Base-by-base conservation (phyloP, 2,797 vertebrate genomes). In the Vespertilio murinus region DNA sequence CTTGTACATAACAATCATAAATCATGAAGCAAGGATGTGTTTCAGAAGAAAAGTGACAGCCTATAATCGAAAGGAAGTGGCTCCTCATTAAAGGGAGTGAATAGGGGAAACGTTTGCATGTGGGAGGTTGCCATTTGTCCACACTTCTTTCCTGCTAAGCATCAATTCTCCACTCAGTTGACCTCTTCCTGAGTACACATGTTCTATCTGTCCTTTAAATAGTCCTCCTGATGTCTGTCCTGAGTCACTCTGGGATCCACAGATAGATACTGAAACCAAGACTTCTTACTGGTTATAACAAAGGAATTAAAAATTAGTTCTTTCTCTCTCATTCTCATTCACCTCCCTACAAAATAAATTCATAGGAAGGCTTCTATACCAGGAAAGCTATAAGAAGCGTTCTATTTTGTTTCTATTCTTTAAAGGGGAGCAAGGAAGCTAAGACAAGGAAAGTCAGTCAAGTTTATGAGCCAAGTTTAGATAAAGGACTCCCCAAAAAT, bases 41-140 rank as follows among this genome's bases (percentile, higher is more conserved):
- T 94, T 90, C 85, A 90, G 61, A 86, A 85, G 35, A 59, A 90
- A 74, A 94, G 69, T 73, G 88, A 94, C 71, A 84, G 9, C n/a
- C 80, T 80, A 45, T 47, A 85, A 77, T 73, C 89, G 30, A 67
- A 71, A 73, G 67, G 61, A 80, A 87, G 71, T 35, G 25, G 28
- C 23, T 73, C 78, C 49, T 64, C 30, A 25, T 73, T 78, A 45
- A 87, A 90, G 33, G 38, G 7, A 88, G 38, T n/a, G 59, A 71
- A 91, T 23, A 42, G 4, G 42, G 8, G 14, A 6, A 33, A 81
- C 20, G 54, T 78, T 90, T 45, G 64, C 49, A 35, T 22, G 9
- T 79, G 45, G 49, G 65, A 82, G 17, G 42, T 25, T 69, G 64
- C 70, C 30, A 38, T 81, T 69, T 83, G 10, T 49, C 64, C 28